Conservation (phyloP, 2,113 vertebrate species). For the Vulpes ferrilata region DNA sequence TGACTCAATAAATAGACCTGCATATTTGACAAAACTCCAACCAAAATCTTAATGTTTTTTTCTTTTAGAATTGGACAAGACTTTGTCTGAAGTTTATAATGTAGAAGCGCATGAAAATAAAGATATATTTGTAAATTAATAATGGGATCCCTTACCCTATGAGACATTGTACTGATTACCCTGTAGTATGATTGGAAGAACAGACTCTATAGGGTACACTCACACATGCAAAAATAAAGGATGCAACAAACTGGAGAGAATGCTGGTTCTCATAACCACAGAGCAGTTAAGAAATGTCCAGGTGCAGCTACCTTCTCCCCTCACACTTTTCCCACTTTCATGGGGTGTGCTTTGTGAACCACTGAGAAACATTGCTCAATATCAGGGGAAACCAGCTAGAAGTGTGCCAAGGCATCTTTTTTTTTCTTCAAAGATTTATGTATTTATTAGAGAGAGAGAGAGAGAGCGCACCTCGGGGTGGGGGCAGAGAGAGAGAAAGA, state of each 20-base stretch:
- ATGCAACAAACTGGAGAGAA: accelerated
- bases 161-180: accelerated
- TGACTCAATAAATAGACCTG: not conserved
- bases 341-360: not conserved
- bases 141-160: too few species aligned
- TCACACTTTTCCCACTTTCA: accelerated
- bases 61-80: not conserved
- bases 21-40: not conserved
- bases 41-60: not conserved
- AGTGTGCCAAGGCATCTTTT: accelerated
- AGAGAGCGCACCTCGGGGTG: too few species aligned
- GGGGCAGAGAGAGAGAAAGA: not conserved
- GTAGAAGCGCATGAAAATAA: not conserved
- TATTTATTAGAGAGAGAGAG: too few species aligned
- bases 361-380: accelerated
- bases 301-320: accelerated
- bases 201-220: accelerated
- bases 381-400: not conserved
- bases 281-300: not conserved
- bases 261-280: accelerated
- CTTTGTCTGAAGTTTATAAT: not conserved
- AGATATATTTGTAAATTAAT: too few species aligned
- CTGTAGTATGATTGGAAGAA: not conserved
- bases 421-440: not conserved
- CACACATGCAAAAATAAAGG: accelerated